Evolutionary conservation across 2,113 vertebrate genomes (phyloP), one percentile per base, ranked within the genome.

Genomic region (Cacatua alba): DNA sequence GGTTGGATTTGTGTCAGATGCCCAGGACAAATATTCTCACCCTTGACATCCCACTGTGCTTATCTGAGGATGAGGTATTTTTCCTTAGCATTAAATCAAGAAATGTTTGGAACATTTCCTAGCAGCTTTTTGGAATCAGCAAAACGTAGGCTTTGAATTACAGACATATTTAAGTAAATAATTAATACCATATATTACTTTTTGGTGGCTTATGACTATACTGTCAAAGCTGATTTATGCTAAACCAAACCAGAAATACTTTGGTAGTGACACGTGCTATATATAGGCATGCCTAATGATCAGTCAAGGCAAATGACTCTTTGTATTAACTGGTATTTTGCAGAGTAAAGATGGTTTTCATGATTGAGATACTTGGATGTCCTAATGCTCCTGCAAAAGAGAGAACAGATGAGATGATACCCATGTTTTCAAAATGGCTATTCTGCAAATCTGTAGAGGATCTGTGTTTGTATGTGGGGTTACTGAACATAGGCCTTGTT

Each of bases 171-270:
- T 68, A 86, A 64, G 70, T 90, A 94, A 93, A 83, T 82, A 75
- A 87, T 72, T 82, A 72, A 84, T 74, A 90, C 46, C 20, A 67
- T 37, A 41, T 39, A 78, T 86, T 94, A 55, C 51, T 78, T 67
- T 93, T 74, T 1, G 7, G 18, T 5, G 3, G 23, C 59, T 82
- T 76, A 68, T 8, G 24, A 49, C 57, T 0, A 0, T 72, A 82
- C 4, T 1, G 43, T 59, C 88, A 90, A 90, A 88, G 43, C 53
- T 89, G 85, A 90, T 92, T 60, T 93, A 49, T 69, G 29, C 20
- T 75, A 52, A 62, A 43, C 41, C 55, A 57, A 96, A 96, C 90
- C 59, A 85, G 89, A 89, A 94, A 86, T 46, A 84, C 68, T 83
- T 49, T 35, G 82, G 57, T 65, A 71, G 46, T 71, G 71, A 95